phyloP scores from a whole-genome alignment of 2,797 vertebrate genomes.

The Mormyrops boulengeri region DNA sequence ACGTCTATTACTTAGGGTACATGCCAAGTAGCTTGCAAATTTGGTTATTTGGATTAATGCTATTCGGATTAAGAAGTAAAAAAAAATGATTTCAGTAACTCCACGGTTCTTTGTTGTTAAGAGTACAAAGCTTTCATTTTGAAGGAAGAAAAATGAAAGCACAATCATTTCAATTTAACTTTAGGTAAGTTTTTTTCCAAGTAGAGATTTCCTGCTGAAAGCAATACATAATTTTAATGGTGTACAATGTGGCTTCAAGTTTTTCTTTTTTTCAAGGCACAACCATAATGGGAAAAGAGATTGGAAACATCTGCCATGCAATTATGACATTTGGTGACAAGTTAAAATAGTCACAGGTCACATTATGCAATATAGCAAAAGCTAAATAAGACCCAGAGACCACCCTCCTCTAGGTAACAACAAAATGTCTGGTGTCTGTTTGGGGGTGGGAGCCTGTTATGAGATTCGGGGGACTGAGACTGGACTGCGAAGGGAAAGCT shows the following conservation, averaged over 20 bases:
- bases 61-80: not conserved
- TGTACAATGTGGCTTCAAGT: not conserved
- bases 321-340: not conserved
- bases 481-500: not conserved
- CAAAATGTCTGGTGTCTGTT: not conserved
- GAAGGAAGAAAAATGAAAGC: not conserved
- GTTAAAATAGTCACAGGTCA: not conserved
- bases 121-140: constrained; percentile 3
- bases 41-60: not conserved
- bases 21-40: not conserved
- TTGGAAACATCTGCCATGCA: not conserved
- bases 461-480: not conserved
- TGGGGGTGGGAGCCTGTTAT: not conserved
- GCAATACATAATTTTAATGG: not conserved
- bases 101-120: not conserved
- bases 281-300: not conserved
- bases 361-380: not conserved
- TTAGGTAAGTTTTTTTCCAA: not conserved
- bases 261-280: not conserved
- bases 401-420: not conserved
- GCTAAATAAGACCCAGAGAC: not conserved
- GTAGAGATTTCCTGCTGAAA: not conserved
- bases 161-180: not conserved
- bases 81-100: not conserved
- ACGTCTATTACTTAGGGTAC: not conserved